Base-by-base conservation (phyloP, 1,140 invertebrate species). In the Aplysia californica region DNA sequence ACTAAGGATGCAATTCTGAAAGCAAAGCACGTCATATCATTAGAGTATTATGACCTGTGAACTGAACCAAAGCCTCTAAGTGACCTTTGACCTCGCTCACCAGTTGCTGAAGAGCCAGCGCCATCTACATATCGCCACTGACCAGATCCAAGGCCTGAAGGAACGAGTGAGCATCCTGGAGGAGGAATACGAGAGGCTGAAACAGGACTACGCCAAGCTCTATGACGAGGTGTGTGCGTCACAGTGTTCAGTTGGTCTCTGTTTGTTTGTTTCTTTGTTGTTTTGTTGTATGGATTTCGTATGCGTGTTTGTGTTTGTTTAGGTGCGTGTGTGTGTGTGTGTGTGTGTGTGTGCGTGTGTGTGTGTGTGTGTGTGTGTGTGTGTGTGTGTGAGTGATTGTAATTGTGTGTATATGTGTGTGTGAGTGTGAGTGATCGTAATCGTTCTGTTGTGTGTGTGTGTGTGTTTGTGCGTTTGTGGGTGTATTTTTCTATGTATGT, bases 51-150 rank as follows among this genome's bases (percentile, higher is more conserved):
- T 15, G 10, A n/a, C 10, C 44, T 15, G 44, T 15, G n/a, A 50
- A n/a, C 44, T n/a, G 44, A 15, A 15, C n/a, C 44, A 15, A 15
- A n/a, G n/a, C 44, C 44, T 50, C 44, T 50, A 50, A 15, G 44
- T 50, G 44, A 50, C 44, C 72, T 36, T 26, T 31, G 23, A 31
- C 35, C 39, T 68, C 35, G 35, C 50, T 23, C 59, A 78, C 15
- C 72, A 86, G 84, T 59, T 84, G n/a, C 18, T 82, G 50, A 83
- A 83, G 36, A 81, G 75, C 55, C 82, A 84, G 73, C 81, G 81
- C 31, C 81, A 82, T 26, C 69, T 86, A 35, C 78, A 77, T n/a
- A 83, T 86, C 20, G 84, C 84, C 38, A 83, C 78, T 29, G 84
- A 86, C 67, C 84, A 86, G 74, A 83, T 86, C 18, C 69, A 78